Percentiles rank a stretch among this genome's conserved stretches.
These are phyloP conservation scores for Alces alces DNA, from an alignment of 2,113 vertebrate genomes.

Conservation along the genomic window DNA sequence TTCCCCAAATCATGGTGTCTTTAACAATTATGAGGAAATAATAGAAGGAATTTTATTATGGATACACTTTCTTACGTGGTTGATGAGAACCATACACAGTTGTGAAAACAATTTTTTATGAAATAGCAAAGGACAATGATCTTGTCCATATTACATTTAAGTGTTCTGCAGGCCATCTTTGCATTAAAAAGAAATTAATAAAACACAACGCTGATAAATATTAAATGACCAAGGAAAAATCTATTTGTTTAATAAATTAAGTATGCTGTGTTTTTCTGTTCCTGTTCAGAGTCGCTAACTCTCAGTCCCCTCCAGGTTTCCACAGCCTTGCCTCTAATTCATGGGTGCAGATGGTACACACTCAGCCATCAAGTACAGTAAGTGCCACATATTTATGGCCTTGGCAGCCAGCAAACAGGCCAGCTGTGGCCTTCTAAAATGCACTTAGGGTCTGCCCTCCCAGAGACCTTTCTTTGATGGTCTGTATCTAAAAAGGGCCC, in stretches of 20 bases:
- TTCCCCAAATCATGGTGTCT: not conserved
- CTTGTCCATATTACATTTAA: not conserved
- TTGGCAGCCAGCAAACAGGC: not conserved
- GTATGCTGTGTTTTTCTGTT: not conserved
- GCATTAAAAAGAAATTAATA: not conserved
- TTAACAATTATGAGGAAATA: not conserved
- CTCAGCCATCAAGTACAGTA: not conserved
- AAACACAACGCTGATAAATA: not conserved
- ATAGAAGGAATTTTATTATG: not conserved
- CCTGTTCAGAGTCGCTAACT: not conserved
- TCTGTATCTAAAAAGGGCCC: not conserved
- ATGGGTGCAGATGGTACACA: not conserved
- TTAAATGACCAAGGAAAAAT: not conserved
- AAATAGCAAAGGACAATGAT: not conserved
- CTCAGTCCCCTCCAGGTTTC: not conserved
- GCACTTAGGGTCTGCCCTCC: not conserved
- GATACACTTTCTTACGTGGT: not conserved
- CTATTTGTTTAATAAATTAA: not conserved
- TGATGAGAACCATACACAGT: not conserved
- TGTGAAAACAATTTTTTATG: not conserved
- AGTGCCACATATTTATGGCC: not conserved
- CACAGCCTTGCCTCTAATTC: not conserved
- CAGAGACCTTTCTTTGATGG: not conserved
- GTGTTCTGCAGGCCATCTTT: slow-evolving; percentile 3
- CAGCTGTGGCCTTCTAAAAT: slow-evolving; percentile 36